These are phyloP conservation scores for Craniophora ligustri DNA, from an alignment of 2,888 invertebrate genomes.

Conservation along the genomic window DNA sequence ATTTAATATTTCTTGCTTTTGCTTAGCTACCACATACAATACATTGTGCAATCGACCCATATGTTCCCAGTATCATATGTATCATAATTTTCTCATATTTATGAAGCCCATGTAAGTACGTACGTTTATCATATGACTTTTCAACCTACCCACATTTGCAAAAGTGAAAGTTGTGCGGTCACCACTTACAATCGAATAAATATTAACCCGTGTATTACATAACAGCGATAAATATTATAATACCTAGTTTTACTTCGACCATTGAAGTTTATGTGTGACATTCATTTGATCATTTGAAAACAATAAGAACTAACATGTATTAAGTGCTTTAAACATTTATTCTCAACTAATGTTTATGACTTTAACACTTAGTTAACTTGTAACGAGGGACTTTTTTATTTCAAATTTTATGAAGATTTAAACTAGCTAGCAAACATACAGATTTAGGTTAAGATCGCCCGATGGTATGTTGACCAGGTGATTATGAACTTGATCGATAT, in stretches of 20 bases:
- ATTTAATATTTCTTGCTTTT: slow-evolving; percentile 16
- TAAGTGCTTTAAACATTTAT: no score
- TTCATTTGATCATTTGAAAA: slow-evolving; percentile 23
- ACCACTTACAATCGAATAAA: slow-evolving; percentile 82
- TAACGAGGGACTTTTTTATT: slow-evolving; percentile 2
- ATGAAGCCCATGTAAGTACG: slow-evolving; percentile 31
- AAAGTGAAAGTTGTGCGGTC: slow-evolving; percentile 82
- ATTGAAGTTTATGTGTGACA: slow-evolving; percentile 38
- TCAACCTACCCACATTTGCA: slow-evolving; percentile 66
- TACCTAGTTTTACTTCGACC: slow-evolving; percentile 59
- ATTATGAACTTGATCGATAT: no score
- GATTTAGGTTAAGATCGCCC: background rate
- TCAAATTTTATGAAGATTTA: background rate
- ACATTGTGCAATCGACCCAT: slow-evolving; percentile 28
- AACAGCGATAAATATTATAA: slow-evolving; percentile 74
- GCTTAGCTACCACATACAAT: slow-evolving; percentile 16
- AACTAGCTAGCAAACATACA: background rate
- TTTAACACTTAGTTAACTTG: slow-evolving; percentile 10
- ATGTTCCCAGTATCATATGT: slow-evolving; percentile 17
- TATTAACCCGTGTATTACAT: slow-evolving; percentile 79
- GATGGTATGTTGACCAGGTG: background rate
- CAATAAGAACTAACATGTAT: no score
- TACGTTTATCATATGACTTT: slow-evolving; percentile 73
- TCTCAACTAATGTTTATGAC: no score
- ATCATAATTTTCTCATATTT: slow-evolving; percentile 13